Evolutionary conservation across 92 coral and sea anemone genomes (phyloP).

Genomic region (Phenganax stokvisi): DNA sequence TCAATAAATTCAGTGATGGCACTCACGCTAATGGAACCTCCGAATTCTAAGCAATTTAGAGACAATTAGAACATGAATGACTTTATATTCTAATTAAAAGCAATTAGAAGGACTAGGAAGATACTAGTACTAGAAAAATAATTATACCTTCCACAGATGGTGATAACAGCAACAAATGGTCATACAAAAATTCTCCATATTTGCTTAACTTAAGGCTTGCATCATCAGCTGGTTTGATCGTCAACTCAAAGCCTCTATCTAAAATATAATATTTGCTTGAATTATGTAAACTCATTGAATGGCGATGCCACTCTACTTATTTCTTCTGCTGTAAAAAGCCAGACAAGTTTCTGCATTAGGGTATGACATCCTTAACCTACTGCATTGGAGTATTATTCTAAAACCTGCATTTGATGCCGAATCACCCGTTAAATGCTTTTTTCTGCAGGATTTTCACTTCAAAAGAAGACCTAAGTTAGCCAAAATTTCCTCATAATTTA

Average conservation of each 20-base stretch:
- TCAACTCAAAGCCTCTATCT: conserved; percentile 86
- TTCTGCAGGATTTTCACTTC: too few relatives aligned
- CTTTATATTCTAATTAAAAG: background rate
- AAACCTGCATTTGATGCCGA: too few relatives aligned
- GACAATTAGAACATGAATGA: background rate
- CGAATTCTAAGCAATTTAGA: conserved; percentile 62
- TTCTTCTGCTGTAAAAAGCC: background rate
- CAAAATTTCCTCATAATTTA: too few relatives aligned
- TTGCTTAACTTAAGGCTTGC: conserved; percentile 86
- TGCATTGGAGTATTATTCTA: too few relatives aligned
- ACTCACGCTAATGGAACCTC: conserved; percentile 88
- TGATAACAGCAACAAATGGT: conserved; percentile 76
- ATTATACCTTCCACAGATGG: conserved; percentile 93
- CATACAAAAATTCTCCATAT: conserved; percentile 94
- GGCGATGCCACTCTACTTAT: background rate
- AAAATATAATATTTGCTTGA: background rate
- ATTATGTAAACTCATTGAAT: background rate
- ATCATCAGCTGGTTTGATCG: conserved; percentile 87
- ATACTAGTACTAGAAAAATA: too few relatives aligned
- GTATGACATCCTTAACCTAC: too few relatives aligned
- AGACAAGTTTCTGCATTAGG: background rate
- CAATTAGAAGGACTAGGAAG: background rate
- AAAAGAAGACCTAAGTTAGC: too few relatives aligned
- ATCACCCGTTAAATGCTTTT: too few relatives aligned
- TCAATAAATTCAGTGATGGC: conserved; percentile 94